Base-by-base conservation (phyloP, 1,140 invertebrate genomes). In the Formica selysi region DNA sequence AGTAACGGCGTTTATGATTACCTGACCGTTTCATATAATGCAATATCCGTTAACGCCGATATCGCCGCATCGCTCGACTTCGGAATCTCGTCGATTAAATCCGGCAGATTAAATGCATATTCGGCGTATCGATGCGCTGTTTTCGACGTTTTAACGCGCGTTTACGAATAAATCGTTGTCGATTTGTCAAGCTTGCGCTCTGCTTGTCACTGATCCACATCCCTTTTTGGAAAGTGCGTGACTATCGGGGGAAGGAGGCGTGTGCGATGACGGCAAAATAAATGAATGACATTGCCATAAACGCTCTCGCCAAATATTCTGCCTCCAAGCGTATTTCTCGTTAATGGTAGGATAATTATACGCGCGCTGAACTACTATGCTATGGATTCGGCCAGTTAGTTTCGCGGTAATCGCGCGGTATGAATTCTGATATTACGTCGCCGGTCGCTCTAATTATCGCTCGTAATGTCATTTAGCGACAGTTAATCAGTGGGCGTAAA, bases 221-320 rank as follows among this genome's bases (percentile, higher is more conserved):
- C 64, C 22, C 38, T 59, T 10, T 59, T 36, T 16, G 67, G 26
- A 59, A 59, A 59, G 26, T 29, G 36, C 26, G 29, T 38, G 57
- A 32, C 51, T 71, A 70, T 88, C 86, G 57, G 5, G 48, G 16
- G 48, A 51, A 51, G 13, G 48, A n/a, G 26, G 13, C 29, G n/a
- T 4, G 22, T 3, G 13, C 36, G 38, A 19, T 54, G 64, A 79
- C 61, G 48, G 61, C 88, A 68, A 87, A 90, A 90, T 87, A 90
- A 90, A 90, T 86, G 76, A 87, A 81, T 73, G 86, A 90, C 88
- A 76, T 79, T 54, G 80, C 61, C 62, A 86, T 87, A 90, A 90
- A 79, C 83, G 38, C 57, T 32, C 64, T 51, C 64, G 70, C 67
- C 44, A 64, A 84, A 62, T 54, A 76, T 87, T 85, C 87, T 67